phyloP scores from a whole-genome alignment of 2,888 invertebrate genomes.

The Patella depressa region DNA sequence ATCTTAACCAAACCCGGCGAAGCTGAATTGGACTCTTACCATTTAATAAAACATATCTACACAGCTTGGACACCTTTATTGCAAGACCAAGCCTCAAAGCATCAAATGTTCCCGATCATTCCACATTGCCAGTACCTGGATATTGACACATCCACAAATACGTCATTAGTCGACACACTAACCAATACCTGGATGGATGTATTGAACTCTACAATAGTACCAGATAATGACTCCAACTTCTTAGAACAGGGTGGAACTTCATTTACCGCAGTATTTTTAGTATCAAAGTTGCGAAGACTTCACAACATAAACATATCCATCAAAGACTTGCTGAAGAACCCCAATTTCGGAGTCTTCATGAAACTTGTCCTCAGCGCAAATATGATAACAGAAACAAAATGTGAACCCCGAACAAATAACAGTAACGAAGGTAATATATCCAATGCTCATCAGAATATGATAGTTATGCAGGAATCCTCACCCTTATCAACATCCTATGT shows the following conservation, averaged over 20 bases:
- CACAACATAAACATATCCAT: not conserved
- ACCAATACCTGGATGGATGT: not conserved
- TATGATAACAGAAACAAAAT: not conserved
- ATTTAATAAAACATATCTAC: not conserved
- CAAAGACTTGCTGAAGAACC: not conserved
- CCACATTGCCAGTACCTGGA: not conserved
- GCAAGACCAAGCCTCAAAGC: not conserved
- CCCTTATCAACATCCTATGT: slow-evolving; percentile 18
- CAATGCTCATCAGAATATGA: slow-evolving; percentile 21
- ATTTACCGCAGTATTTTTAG: not conserved
- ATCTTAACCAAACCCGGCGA: too few relatives aligned
- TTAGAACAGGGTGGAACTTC: not conserved
- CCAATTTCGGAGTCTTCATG: not conserved
- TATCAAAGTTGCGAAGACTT: not conserved
- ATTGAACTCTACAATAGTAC: not conserved
- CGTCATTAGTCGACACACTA: not conserved
- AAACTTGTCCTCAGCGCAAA: not conserved
- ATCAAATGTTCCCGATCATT: not conserved
- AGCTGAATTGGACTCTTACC: too few relatives aligned
- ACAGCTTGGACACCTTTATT: not conserved
- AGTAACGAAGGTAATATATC: not conserved
- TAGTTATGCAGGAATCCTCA: slow-evolving; percentile 16
- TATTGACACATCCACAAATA: not conserved
- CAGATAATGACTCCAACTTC: not conserved
- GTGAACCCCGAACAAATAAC: not conserved